Evolutionary conservation across 2,797 vertebrate species (phyloP).

Genomic region (Petrocephalus schoutedeni): DNA sequence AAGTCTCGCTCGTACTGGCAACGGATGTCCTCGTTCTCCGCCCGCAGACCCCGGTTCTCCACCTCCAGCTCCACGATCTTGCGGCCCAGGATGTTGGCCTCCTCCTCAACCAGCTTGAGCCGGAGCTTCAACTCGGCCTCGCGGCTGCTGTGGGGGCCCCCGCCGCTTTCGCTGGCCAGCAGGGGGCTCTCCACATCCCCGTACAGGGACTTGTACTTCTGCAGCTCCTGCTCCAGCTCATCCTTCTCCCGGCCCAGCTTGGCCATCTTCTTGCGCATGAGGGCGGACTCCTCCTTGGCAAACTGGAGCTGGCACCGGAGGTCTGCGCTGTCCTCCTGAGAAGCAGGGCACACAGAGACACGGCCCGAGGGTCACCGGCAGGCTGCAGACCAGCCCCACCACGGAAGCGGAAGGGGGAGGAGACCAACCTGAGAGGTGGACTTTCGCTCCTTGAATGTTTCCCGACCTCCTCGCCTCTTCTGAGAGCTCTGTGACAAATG

Average conservation of each 20-base stretch:
- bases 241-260: constrained; percentile 91
- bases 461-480: constrained; percentile 87
- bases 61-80: constrained; percentile 97
- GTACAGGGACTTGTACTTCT: constrained; percentile 91
- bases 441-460: constrained; percentile 91
- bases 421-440: constrained; percentile 74
- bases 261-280: constrained; percentile 98
- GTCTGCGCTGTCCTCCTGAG: constrained; percentile 93
- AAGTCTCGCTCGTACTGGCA: constrained; percentile 86
- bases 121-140: constrained; percentile 78
- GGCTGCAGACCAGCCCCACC: too few species aligned
- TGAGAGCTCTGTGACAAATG: constrained; percentile 71
- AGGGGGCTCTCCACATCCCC: constrained; percentile 91
- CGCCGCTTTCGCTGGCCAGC: constrained; percentile 73
- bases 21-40: constrained; percentile 91
- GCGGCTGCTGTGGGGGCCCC: constrained; percentile 85
- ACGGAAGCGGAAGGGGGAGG: constrained; percentile 22
- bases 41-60: constrained; percentile 91
- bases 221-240: constrained; percentile 87
- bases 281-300: constrained; percentile 85
- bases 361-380: neutral
- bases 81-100: constrained; percentile 91
- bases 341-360: neutral
- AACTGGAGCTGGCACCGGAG: constrained; percentile 96
- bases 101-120: constrained; percentile 92